A percentile compares a stretch with the other conserved stretches of the same genome.
phyloP scores from a whole-genome alignment of 2,888 invertebrate species.

The Hyles lineata region DNA sequence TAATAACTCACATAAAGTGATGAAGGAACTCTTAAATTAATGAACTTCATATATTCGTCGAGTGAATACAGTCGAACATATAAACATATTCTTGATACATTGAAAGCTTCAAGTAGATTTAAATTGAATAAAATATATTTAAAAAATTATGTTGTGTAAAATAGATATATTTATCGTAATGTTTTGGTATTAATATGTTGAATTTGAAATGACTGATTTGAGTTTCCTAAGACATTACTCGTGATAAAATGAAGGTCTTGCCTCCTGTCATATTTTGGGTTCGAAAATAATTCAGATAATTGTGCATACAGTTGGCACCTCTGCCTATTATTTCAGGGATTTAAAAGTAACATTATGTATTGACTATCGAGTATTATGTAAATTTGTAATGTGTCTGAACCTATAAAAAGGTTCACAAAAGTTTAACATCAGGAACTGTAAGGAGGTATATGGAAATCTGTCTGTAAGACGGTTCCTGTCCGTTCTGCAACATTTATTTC shows the following conservation, averaged over 20 bases:
- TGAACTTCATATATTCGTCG: background rate
- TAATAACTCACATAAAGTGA: no score
- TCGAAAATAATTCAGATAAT: no score
- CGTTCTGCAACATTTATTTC: background rate
- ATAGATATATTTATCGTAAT: background rate
- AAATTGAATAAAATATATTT: background rate
- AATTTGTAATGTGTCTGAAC: no score
- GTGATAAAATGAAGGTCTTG: no score
- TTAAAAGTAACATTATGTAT: no score
- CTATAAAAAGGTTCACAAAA: background rate
- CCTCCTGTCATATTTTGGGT: no score
- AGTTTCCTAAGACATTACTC: no score
- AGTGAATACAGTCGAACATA: slow-evolving; percentile 3
- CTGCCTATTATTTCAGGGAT: no score
- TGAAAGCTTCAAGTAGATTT: background rate
- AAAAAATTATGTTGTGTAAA: background rate
- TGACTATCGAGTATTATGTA: no score
- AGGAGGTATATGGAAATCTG: background rate
- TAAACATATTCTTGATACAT: background rate
- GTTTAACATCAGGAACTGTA: background rate
- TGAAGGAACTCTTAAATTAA: background rate
- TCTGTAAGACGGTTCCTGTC: background rate
- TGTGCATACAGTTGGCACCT: no score
- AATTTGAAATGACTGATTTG: background rate
- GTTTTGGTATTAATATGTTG: background rate